Conservation (phyloP, 2,888 invertebrate genomes). For the Blera fallax region DNA sequence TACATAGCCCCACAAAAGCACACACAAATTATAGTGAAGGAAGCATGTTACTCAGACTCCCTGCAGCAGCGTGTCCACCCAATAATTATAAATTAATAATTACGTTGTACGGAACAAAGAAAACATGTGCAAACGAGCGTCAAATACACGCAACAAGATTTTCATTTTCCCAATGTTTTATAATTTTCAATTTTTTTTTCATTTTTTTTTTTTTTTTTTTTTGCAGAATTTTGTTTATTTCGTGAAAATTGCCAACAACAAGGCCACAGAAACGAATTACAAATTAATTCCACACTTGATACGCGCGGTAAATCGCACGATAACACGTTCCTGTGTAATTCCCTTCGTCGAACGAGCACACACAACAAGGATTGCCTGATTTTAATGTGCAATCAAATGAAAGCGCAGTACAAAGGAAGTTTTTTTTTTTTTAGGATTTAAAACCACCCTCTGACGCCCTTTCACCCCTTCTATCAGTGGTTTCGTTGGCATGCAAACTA, state of each 20-base stretch:
- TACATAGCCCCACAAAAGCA: not conserved
- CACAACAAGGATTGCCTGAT: slow-evolving; percentile 55
- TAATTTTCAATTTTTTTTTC: no score
- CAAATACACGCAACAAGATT: slow-evolving; percentile 60
- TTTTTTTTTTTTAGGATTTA: slow-evolving; percentile 5
- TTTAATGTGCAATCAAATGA: slow-evolving; percentile 63
- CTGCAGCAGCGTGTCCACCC: not conserved
- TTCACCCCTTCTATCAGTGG: slow-evolving; percentile 46
- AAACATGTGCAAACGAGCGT: slow-evolving; percentile 64
- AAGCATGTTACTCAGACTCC: not conserved
- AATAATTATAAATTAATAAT: slow-evolving; percentile 69
- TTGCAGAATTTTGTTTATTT: slow-evolving; percentile 40
- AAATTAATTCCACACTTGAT: slow-evolving; percentile 70
- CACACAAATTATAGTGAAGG: slow-evolving; percentile 4
- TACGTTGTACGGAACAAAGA: slow-evolving; percentile 52
- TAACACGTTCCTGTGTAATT: slow-evolving; percentile 39
- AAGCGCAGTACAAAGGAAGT: slow-evolving; percentile 35
- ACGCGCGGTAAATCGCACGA: slow-evolving; percentile 57
- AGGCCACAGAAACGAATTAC: slow-evolving; percentile 53
- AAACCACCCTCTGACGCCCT: slow-evolving; percentile 5
- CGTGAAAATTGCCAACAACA: slow-evolving; percentile 40
- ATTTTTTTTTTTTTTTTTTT: not conserved
- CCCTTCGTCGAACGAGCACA: not conserved
- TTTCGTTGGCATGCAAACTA: slow-evolving; percentile 58
- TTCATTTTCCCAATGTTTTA: no score